Evolutionary conservation across 2,113 vertebrate species (phyloP), one percentile per base, ranked within the genome.

Genomic region (Oxyura jamaicensis): DNA sequence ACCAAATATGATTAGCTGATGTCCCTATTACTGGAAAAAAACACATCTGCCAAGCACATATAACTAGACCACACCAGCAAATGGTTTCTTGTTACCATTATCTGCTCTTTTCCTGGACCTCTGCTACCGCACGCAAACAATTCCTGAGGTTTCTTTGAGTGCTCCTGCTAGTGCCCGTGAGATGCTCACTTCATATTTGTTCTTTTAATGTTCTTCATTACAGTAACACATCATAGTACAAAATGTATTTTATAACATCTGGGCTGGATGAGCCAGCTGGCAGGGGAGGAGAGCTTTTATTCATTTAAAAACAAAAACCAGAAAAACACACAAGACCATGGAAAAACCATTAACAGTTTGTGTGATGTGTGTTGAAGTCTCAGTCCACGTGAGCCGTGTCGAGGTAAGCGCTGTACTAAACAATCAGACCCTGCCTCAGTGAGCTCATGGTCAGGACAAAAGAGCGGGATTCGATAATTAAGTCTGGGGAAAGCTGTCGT

Each of bases 1-100:
- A 68, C 42, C 26, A 88, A 79, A 52, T 35, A 82, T 6, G 33
- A 92, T 76, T 59, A 94, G 62, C 50, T 94, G 87, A 73, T 41
- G 85, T 48, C 63, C 91, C 50, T 59, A 52, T 36, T 59, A 79
- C 41, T n/a, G 46, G 46, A 48, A 42, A 55, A 74, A 74, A 46
- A 31, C 91, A 20, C 42, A 60, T 52, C 44, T 87, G 71, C 81
- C 59, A 79, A 89, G 52, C 46, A 83, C 44, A 48, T 31, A 15
- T 48, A 31, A 94, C 62, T 67, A 67, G 78, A 53, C 66, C n/a
- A 29, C 5, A 71, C 58, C 13, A 82, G 31, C 63, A 90, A 69
- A 66, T 80, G 53, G 62, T 74, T 79, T 66, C 46, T 39, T 75
- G 8, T 48, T 87, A 39, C 52, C 79, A 66, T 67, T 68, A 91